phyloP scores from a whole-genome alignment of 2,888 invertebrate species.

The Oscheius sp. region DNA sequence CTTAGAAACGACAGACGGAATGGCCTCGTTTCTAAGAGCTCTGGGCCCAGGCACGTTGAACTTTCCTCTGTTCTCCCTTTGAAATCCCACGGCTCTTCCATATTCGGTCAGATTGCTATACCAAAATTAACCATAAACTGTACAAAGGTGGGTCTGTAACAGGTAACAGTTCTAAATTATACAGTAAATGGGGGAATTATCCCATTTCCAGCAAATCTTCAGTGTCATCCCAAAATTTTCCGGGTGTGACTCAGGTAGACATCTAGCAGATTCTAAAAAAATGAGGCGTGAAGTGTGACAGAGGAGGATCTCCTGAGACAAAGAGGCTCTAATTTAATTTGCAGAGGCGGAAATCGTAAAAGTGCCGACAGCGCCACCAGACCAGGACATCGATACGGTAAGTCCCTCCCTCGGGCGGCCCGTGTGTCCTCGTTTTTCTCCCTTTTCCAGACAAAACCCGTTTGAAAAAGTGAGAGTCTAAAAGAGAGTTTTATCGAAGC shows the following conservation, averaged over 20 bases:
- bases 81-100: too few relatives aligned
- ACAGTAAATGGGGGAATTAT: too few relatives aligned
- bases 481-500: conserved; percentile 32
- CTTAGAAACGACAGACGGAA: conserved; percentile 44
- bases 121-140: too few relatives aligned
- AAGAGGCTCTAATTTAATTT: conserved; percentile 1
- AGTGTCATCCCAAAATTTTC: too few relatives aligned
- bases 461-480: neutral
- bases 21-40: conserved; percentile 33
- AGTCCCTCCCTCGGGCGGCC: conserved; percentile 8
- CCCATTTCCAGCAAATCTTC: too few relatives aligned
- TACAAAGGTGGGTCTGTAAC: too few relatives aligned
- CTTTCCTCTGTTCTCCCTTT: neutral
- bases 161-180: too few relatives aligned
- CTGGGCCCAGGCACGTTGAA: conserved; percentile 34
- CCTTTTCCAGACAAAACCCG: neutral
- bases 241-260: too few relatives aligned
- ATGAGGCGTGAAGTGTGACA: too few relatives aligned
- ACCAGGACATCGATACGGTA: conserved; percentile 39
- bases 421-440: neutral
- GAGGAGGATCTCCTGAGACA: too few relatives aligned
- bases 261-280: too few relatives aligned
- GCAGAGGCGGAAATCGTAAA: conserved; percentile 37
- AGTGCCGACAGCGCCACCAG: conserved; percentile 30
- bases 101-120: too few relatives aligned